Evolutionary conservation across 2,888 invertebrate species (phyloP), one percentile per base, ranked within the genome.

Genomic region (Augochlorella aurata): DNA sequence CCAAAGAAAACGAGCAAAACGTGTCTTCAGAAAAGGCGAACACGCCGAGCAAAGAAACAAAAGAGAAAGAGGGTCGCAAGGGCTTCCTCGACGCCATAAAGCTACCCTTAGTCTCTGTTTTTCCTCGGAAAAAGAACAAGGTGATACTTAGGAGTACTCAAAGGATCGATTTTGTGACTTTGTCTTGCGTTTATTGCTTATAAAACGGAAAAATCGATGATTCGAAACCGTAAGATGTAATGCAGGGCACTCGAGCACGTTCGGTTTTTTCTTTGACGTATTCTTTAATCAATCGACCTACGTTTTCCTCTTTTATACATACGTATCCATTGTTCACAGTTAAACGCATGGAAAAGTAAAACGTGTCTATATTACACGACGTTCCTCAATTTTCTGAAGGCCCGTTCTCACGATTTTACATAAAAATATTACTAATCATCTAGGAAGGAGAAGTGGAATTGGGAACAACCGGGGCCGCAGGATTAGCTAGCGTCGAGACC

Each of bases 401-500:
- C 0, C 50, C 18, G 1, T 58, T 58, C n/a, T 44, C 44, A 16
- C 16, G 24, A 65, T 44, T 44, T 65, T 65, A 44, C 44, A 65
- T 65, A 3, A 0, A 44, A 44, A 65, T 44, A 1, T n/a, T 65
- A 44, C 18, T 44, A 5, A 44, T 14, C 4, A 12, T 75, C 85
- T 79, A 94, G 93, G 94, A 94, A 81, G 81, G 94, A 65, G 93
- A 94, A 90, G 93, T 94, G 9, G 95, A 95, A 91, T 92, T 94
- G 49, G 95, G 95, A 78, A 93, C 94, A 69, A 95, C 94, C 74
- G 95, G 95, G 80, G 95, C 95, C 86, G 96, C 96, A 87, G 96
- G 97, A 29, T 94, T 97, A 72, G 97, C 97, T 1, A 97, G 97
- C 9, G 96, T 97, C 95, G 97, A 97, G 93, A 97, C 97, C 0